Evolutionary conservation across 2,888 invertebrate genomes (phyloP), one percentile per base, ranked within the genome.

Genomic region (Lagria hirta): DNA sequence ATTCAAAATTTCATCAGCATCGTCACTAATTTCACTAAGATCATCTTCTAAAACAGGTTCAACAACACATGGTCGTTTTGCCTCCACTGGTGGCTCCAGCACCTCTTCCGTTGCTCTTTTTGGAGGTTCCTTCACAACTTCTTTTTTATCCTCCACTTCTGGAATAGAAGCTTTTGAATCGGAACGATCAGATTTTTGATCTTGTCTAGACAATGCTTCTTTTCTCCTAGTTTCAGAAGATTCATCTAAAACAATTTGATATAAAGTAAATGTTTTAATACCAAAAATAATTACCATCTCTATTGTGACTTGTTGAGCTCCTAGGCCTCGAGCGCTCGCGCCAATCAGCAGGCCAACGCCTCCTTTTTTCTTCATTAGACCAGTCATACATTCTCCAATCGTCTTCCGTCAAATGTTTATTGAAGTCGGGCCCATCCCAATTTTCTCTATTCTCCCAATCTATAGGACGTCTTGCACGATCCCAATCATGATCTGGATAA

Each of bases 11-110:
- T 91, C 91, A 69, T 90, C 90, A 36, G 89, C 88, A 69, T 90
- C 90, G 59, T 90, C 90, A 64, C 90, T 90, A 48, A 91, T 89
- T 71, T 91, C 91, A 69, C 90, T 91, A 7, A 91, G 78, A 66
- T 88, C 85, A 62, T 84, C 80, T 56, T 83, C 75, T 61, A 83
- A 72, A 15, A 65, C 64, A 13, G 64, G 59, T 17, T 79, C 75
- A 48, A 78, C 30, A 48, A 64, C 13, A 59, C 68, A 66, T 2
- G 60, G 51, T 51, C 78, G 79, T 56, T 81, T 81, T 27, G 66
- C 37, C 33, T 73, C 74, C 1, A 55, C 72, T 3, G 72, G 58
- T 63, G 69, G 56, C 55, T 78, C 72, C 3, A 72, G 60, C 1
- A 65, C 60, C 36, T 58, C 60, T 28, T 72, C 70, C 11, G 69